Conservation (phyloP, 2,888 invertebrate genomes). For the Pammene aurita region DNA sequence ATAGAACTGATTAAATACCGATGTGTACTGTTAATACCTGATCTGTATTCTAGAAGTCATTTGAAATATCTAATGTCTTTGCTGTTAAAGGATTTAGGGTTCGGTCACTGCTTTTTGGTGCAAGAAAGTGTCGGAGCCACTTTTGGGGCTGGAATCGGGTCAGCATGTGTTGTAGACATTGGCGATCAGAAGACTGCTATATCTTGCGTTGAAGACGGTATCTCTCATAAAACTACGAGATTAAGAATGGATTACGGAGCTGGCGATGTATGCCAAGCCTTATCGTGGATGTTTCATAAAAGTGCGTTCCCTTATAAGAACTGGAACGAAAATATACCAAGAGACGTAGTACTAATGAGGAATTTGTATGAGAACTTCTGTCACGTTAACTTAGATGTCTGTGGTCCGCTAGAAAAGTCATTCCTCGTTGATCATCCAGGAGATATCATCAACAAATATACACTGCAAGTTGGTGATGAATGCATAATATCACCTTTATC, state of each 20-base stretch:
- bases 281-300: conserved; percentile 94
- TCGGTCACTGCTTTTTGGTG: conserved; percentile 92
- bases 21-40: conserved; percentile 94
- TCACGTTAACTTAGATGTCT: conserved; percentile 94
- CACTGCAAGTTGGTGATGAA: conserved; percentile 94
- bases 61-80: conserved; percentile 92
- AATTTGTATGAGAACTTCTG: conserved; percentile 95
- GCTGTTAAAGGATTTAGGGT: conserved; percentile 91
- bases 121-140: conserved; percentile 86
- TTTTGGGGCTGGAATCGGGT: conserved; percentile 82
- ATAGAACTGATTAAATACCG: conserved; percentile 89
- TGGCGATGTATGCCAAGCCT: conserved; percentile 94
- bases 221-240: conserved; percentile 94
- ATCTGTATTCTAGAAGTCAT: conserved; percentile 93
- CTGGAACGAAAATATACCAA: conserved; percentile 88
- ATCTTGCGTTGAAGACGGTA: conserved; percentile 98
- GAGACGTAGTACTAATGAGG: conserved; percentile 91
- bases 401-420: conserved; percentile 93
- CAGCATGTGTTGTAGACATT: conserved; percentile 97
- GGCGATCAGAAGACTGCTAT: conserved; percentile 98
- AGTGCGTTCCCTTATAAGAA: conserved; percentile 95
- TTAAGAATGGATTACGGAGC: conserved; percentile 94
- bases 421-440: conserved; percentile 89
- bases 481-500: conserved; percentile 95
- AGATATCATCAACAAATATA: conserved; percentile 87